Evolutionary conservation across 2,113 vertebrate species (phyloP).

Genomic region (Carollia perspicillata): DNA sequence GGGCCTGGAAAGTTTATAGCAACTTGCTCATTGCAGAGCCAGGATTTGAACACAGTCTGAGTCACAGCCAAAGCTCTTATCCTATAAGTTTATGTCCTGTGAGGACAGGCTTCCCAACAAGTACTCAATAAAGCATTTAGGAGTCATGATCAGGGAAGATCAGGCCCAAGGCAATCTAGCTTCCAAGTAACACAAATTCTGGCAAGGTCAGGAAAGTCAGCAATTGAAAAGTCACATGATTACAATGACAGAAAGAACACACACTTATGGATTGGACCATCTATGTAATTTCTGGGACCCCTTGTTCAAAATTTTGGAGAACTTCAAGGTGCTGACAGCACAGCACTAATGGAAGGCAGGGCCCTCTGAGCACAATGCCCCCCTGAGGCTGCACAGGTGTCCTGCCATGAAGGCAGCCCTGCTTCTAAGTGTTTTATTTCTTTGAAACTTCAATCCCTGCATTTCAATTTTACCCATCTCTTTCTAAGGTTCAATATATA

Average conservation of each 20-base stretch:
- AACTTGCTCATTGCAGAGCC: background rate
- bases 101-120: background rate
- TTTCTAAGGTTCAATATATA: conserved; percentile 29
- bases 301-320: background rate
- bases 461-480: conserved; percentile 20
- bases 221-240: background rate
- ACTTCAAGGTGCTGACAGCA: background rate
- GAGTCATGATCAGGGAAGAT: background rate
- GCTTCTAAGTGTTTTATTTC: background rate
- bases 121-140: background rate
- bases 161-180: background rate
- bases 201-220: background rate
- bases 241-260: background rate
- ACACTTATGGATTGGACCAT: rapidly evolving
- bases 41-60: background rate
- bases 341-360: rapidly evolving
- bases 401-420: background rate
- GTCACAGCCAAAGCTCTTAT: background rate
- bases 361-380: background rate
- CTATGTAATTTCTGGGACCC: background rate
- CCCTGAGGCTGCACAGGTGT: background rate
- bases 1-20: background rate
- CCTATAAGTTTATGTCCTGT: background rate
- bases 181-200: background rate
- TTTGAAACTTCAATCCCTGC: conserved; percentile 10